Percentiles rank a stretch among this genome's conserved stretches.
phyloP scores from a whole-genome alignment of 2,113 vertebrate genomes.

The Phrynosoma platyrhinos region DNA sequence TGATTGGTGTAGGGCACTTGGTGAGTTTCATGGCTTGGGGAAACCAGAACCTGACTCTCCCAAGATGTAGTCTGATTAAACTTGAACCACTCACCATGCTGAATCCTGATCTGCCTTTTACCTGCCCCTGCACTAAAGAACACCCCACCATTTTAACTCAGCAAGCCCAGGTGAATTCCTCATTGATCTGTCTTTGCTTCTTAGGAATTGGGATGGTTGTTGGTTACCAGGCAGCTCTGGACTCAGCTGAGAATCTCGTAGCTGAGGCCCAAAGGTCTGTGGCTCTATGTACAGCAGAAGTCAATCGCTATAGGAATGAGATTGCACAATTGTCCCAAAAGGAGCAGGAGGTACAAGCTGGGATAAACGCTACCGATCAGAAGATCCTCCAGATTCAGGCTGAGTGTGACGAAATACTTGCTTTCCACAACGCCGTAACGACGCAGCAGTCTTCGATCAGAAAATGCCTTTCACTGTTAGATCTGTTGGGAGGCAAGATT shows the following conservation, averaged over 20 bases:
- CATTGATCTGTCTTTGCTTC: background rate
- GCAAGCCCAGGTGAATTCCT: background rate
- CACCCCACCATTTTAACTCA: background rate
- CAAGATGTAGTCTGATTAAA: no score
- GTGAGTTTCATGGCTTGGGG: no score
- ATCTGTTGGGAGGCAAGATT: slow-evolving; percentile 8
- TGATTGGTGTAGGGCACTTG: no score
- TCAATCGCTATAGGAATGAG: background rate
- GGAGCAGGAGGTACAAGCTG: slow-evolving; percentile 3
- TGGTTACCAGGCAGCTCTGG: slow-evolving; percentile 10
- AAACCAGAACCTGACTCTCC: no score
- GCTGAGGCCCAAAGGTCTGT: background rate
- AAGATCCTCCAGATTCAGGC: slow-evolving; percentile 1
- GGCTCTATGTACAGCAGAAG: background rate
- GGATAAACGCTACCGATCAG: background rate
- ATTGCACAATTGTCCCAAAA: background rate
- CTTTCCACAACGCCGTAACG: slow-evolving; percentile 1
- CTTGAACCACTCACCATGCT: no score
- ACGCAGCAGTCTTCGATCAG: slow-evolving; percentile 12
- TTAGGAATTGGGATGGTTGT: background rate
- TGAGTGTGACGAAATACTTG: background rate
- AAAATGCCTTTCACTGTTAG: slow-evolving; percentile 13
- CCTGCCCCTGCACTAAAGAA: background rate
- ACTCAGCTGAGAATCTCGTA: background rate
- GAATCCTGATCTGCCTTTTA: background rate